Base-by-base conservation (phyloP, 2,113 vertebrate genomes). In the Harpagus bidentatus region DNA sequence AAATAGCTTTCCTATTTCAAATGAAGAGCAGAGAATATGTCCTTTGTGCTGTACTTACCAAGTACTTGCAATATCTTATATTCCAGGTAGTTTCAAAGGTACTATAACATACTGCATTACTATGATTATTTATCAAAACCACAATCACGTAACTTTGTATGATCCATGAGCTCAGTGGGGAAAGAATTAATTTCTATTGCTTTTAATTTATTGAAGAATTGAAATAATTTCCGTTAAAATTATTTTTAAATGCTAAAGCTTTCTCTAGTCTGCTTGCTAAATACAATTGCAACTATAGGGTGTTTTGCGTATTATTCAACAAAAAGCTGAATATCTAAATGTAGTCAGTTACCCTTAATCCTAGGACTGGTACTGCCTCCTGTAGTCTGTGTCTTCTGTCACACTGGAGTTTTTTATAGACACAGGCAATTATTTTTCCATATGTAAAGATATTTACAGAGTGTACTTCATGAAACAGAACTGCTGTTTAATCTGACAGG, bases 1-100 rank as follows among this genome's bases (percentile, higher is more conserved):
- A 98, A 97, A 96, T 95, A 96, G 96, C 87, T 96, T 96, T 97
- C 76, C 70, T 97, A 95, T 98, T 98, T 97, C 94, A 86, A 86
- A 95, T 92, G 78, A 58, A 32, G 86, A 96, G 79, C 70, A 61
- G 83, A 79, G 90, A 91, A 65, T 45, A 28, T 56, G 71, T 92
- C 69, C 93, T 97, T 95, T 94, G 92, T 96, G 88, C 84, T 93
- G 53, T 87, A 85, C 92, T 78, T 96, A 71, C 90, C 73, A 83
- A 95, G 70, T 87, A 94, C 84, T 97, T 94, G 58, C 66, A 89
- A 48, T 96, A 88, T 93, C 29, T 62, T 70, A 38, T 53, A 18
- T 96, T 95, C 80, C 22, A 45, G 62, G 58, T 79, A 76, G 78
- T 95, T 96, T 92, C 61, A 92, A 58, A 92, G 38, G 65, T 82